Evolutionary conservation across 2,888 invertebrate species (phyloP), one percentile per base, ranked within the genome.

Genomic region (Lamellibrachia columna): DNA sequence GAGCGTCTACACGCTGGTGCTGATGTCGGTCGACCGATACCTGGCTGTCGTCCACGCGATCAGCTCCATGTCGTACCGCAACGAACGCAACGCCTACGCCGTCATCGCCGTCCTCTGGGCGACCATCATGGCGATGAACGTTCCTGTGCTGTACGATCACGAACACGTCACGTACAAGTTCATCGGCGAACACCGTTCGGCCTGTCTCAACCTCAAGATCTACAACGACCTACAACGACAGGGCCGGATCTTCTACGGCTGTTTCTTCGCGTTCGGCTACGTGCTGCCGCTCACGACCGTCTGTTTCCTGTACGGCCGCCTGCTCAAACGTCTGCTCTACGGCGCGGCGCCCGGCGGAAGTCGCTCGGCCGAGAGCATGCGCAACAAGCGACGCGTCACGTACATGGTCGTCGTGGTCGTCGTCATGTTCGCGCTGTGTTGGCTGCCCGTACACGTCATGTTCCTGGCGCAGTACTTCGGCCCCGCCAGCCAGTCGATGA

Each of bases 31-130:
- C 93, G 99, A 99, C 96, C 52, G 91, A 15, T 99, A 98, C 96
- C 97, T 99, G 96, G 99, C 99, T 58, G 99, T 99, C 2, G 99
- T 99, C 1, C 98, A 98, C 96, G 99, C 99, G 4, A 98, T 99
- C 94, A 97, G 98, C 0, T 98, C 98, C 92, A 90, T 91, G 53
- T 92, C 90, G 15, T 75, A 91, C 75, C 90, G 91, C 53, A 92
- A 98, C 2, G 98, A 98, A 95, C 97, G 97, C 93, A 98, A 98
- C 96, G 98, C 98, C 22, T 97, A 98, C 94, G 96, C 98, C 93
- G 98, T 98, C 52, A 98, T 98, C 94, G 97, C 97, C 91, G 97
- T 98, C 94, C 97, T 98, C 92, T 99, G 99, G 99, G 97, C 98
- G 92, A 97, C 98, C 93, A 98, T 99, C 93, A 94, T 96, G 4